phyloP scores from a whole-genome alignment of 2,113 vertebrate species.

The Zonotrichia leucophrys region DNA sequence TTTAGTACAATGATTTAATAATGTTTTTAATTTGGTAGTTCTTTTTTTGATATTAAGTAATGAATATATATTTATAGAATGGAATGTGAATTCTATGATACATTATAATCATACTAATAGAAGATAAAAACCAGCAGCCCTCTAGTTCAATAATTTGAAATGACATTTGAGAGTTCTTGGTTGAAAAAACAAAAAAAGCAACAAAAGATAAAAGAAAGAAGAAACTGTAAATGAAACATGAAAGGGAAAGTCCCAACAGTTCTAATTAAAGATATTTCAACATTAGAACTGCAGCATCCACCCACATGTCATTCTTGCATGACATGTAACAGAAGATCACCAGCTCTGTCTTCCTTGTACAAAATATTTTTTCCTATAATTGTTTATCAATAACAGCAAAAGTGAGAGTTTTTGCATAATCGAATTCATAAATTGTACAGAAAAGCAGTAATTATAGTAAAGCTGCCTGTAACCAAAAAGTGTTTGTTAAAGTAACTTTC shows the following conservation, averaged over 20 bases:
- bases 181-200: background rate
- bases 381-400: conserved; percentile 27
- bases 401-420: background rate
- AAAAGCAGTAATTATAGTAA: background rate
- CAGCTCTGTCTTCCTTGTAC: conserved; percentile 10
- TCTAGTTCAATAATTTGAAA: background rate
- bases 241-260: conserved; percentile 33
- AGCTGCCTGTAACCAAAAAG: background rate
- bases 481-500: background rate
- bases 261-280: conserved; percentile 45
- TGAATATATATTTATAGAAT: background rate
- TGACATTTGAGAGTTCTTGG: background rate
- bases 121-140: background rate
- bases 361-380: background rate
- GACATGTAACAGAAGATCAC: conserved; percentile 38
- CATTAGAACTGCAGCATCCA: background rate
- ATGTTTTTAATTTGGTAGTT: background rate
- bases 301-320: conserved; percentile 46
- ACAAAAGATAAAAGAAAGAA: background rate
- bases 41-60: background rate
- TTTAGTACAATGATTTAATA: background rate
- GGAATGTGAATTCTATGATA: background rate
- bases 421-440: background rate
- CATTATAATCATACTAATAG: background rate
- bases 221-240: conserved; percentile 10